Percentiles rank a stretch among this genome's conserved stretches.
phyloP scores from a whole-genome alignment of 2,888 invertebrate species.

The Leptinotarsa haldemani region DNA sequence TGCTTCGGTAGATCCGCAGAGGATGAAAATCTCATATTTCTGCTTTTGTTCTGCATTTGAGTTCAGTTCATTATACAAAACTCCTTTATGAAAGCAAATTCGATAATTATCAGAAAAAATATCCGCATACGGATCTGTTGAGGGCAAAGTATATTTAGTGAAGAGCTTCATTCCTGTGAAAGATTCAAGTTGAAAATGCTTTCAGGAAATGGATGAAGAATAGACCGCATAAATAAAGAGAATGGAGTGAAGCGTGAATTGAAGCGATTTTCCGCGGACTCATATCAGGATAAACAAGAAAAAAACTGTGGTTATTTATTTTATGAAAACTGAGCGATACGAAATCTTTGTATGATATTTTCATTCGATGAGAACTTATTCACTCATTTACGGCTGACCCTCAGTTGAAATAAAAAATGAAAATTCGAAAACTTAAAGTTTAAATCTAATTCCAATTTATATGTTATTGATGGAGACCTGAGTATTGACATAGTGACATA shows the following conservation, averaged over 20 bases:
- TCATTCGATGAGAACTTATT: too few relatives aligned
- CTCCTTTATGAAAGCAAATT: not conserved
- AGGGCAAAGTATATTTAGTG: not conserved
- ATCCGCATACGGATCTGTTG: not conserved
- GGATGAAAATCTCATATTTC: not conserved
- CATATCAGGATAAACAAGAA: slow-evolving; percentile 28
- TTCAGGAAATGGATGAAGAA: slow-evolving; percentile 25
- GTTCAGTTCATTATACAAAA: not conserved
- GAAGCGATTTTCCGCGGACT: slow-evolving; percentile 27
- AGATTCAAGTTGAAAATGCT: slow-evolving; percentile 24
- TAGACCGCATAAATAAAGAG: slow-evolving; percentile 31
- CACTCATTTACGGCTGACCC: too few relatives aligned
- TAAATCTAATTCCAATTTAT: too few relatives aligned
- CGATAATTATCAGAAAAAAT: slow-evolving; percentile 16
- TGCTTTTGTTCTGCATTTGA: not conserved
- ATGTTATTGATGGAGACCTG: too few relatives aligned
- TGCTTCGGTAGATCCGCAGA: too few relatives aligned
- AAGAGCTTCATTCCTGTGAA: slow-evolving; percentile 24
- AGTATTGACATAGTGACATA: too few relatives aligned
- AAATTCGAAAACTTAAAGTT: too few relatives aligned
- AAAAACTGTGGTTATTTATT: slow-evolving; percentile 17
- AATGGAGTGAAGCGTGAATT: slow-evolving; percentile 31
- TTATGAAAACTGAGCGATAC: not conserved
- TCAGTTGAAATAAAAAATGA: too few relatives aligned
- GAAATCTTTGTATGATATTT: not conserved